Base-by-base conservation (phyloP, 2,888 invertebrate species). In the Ochlodes sylvanus region DNA sequence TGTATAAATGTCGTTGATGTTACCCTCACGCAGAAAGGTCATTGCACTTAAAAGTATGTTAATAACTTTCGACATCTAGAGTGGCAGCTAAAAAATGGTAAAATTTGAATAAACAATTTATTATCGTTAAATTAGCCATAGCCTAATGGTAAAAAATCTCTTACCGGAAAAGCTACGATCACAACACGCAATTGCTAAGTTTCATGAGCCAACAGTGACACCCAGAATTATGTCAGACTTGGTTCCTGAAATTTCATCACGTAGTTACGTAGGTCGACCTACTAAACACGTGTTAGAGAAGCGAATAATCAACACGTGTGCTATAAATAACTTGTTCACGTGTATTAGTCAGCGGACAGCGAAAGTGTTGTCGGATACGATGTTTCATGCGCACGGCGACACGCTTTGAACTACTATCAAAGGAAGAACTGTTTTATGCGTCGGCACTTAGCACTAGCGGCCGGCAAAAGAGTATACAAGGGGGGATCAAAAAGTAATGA, bases 321-420 rank as follows among this genome's bases (percentile, higher is more conserved):
- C 50, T 50, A 50, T 50, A 50, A 50, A 50, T 19, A 50, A 50
- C 50, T 50, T 19, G 21, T 54, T 19, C 54, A 17, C 15, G 55
- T 38, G 47, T 66, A 60, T 66, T 54, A 66, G 66, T 60, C 60
- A 54, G 21, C 19, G 15, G 66, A 60, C 54, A 66, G 66, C 66
- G 66, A 66, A 66, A 66, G 66, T 44, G 54, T 60, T 65, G 38
- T 58, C 41, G 65, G 38, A 52, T 54, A 54, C 44, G 52, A 60
- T 60, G 44, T 17, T 5, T 19, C 50, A 19, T 50, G 50, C 50
- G 19, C 27, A 50, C 4, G 19, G 17, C n/a, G 17, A 50, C 19
- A 19, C 50, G 50, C 17, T 50, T 19, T 50, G 19, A 19, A 50
- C 44, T 10, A 15, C n/a, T 19, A 50, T 19, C 19, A 19, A 50